Base-by-base conservation (phyloP, 2,113 vertebrate species). In the Baryphthengus martii region DNA sequence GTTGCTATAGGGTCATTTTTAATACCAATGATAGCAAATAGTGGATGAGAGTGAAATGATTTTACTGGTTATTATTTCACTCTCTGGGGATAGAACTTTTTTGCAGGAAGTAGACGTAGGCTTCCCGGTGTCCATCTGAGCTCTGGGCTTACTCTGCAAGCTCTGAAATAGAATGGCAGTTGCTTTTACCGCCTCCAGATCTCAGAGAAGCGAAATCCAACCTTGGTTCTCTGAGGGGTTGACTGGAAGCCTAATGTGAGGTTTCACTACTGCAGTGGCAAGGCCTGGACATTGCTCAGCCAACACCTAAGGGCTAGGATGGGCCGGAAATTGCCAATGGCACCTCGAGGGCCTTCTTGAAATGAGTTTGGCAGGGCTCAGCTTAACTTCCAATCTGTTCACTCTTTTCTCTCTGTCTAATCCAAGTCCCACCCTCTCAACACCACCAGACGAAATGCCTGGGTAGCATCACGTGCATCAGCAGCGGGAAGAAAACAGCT, bases 301-400 rank as follows among this genome's bases (percentile, higher is more conserved):
- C 86, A 73, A 71, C 0, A 6, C 81, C 0, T 0, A 75, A 73
- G 62, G 88, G 66, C 14, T 1, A 72, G 74, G 53, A 77, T 58
- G 85, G 67, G 63, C 37, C 79, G 66, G 49, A 70, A 45, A 21
- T 4, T 77, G 90, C 75, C 79, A 86, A 42, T 3, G 12, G 72
- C 55, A 42, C 85, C 90, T 86, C 2, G 0, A 88, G 75, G 88
- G 78, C 59, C 59, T 70, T 66, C 63, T 62, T 70, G 55, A 96
- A 90, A 94, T 80, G 55, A 92, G 75, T 37, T 90, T 94, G 94
- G 96, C 94, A 93, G 40, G 25, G 55, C 37, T 85, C n/a, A 89
- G 7, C 8, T 66, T 33, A 85, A 76, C 75, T 83, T 90, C 23
- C 95, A 93, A 84, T 88, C 92, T 94, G 90, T 93, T 63, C 50